Evolutionary conservation across 2,797 vertebrate genomes (phyloP).

Genomic region (Lycodopsis pacificus): DNA sequence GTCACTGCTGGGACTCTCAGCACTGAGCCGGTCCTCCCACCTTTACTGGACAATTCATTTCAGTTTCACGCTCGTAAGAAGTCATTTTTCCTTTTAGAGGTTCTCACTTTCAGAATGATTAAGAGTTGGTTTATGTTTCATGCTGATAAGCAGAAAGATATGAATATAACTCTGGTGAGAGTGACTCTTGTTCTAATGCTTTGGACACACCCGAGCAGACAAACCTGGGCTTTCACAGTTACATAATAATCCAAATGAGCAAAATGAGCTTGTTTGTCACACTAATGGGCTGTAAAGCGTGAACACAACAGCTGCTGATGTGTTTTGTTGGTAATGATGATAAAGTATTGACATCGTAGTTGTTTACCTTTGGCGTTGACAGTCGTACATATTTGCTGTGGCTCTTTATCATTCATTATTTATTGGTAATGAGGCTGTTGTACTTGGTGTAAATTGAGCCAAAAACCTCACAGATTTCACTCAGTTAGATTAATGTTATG

Average conservation of each 20-base stretch:
- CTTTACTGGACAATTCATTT: constrained; percentile 10
- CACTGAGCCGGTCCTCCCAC: constrained; percentile 3
- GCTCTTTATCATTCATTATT: not conserved
- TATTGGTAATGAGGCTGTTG: not conserved
- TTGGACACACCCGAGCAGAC: not conserved
- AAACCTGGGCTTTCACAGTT: not conserved
- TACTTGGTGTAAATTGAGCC: too few species aligned
- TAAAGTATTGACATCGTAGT: not conserved
- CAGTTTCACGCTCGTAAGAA: constrained; percentile 32
- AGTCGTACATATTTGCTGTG: not conserved
- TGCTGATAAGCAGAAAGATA: not conserved
- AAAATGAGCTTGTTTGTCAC: not conserved
- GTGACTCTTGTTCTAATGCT: not conserved
- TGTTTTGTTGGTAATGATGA: not conserved
- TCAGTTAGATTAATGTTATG: not conserved
- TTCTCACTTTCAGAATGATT: not conserved
- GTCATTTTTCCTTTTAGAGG: constrained; percentile 2
- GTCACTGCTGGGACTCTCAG: constrained; percentile 17
- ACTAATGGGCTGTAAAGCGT: not conserved
- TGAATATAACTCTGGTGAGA: not conserved
- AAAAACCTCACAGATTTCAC: not conserved
- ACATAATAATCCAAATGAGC: not conserved
- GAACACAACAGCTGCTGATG: not conserved
- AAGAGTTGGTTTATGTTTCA: not conserved
- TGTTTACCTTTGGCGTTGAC: not conserved